phyloP scores from a whole-genome alignment of 2,888 invertebrate genomes.

The Stictocephala bisonia region DNA sequence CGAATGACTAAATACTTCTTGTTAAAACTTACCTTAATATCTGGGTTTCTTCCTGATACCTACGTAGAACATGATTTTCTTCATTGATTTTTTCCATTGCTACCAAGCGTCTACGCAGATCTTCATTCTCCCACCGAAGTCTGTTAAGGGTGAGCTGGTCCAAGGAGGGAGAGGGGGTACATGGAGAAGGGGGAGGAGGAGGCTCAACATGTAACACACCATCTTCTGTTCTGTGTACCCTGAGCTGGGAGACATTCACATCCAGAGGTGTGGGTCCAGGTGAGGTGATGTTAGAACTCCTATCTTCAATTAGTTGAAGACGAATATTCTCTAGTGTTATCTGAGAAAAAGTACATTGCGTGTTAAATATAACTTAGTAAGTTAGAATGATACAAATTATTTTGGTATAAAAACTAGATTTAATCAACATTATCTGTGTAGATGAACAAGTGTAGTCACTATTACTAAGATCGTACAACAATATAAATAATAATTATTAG shows the following conservation, averaged over 20 bases:
- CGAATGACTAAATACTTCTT: too few relatives aligned
- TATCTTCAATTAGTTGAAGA: slow-evolving; percentile 83
- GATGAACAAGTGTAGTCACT: too few relatives aligned
- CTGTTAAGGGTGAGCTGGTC: slow-evolving; percentile 51
- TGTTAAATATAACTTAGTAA: background rate
- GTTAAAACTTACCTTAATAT: slow-evolving; percentile 68
- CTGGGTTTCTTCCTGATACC: slow-evolving; percentile 71
- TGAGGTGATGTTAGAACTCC: slow-evolving; percentile 82
- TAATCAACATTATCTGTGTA: too few relatives aligned
- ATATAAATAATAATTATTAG: background rate
- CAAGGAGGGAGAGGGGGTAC: background rate
- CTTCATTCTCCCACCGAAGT: slow-evolving; percentile 70
- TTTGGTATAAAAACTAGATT: too few relatives aligned
- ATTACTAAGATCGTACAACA: background rate
- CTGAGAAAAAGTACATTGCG: too few relatives aligned
- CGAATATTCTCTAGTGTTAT: slow-evolving; percentile 79
- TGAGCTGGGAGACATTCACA: slow-evolving; percentile 76
- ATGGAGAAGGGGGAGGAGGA: slow-evolving; percentile 18
- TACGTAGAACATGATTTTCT: slow-evolving; percentile 68
- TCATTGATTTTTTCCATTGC: slow-evolving; percentile 72
- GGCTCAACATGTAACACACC: slow-evolving; percentile 82
- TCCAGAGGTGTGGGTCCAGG: slow-evolving; percentile 85
- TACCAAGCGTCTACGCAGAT: slow-evolving; percentile 70
- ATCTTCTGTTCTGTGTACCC: slow-evolving; percentile 63
- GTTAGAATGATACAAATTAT: background rate